Base-by-base conservation (phyloP, 2,888 invertebrate genomes). In the Melinopterus prodromus region DNA sequence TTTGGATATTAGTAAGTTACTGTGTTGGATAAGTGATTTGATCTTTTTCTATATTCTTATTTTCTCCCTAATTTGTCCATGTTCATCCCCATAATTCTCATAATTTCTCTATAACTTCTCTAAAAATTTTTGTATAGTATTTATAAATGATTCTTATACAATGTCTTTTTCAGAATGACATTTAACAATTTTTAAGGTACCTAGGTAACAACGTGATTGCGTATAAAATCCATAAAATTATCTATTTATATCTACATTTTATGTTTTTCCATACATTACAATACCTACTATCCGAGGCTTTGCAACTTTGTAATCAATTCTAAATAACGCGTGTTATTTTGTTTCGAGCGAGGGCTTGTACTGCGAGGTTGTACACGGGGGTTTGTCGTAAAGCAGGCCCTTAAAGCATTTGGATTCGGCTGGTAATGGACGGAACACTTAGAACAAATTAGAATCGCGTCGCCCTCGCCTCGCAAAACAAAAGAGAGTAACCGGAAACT, bases 361-460 rank as follows among this genome's bases (percentile, higher is more conserved):
- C 53, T 53, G 12, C 5, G 53, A 53, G 53, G 3, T 53, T 53
- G 53, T 53, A 53, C 12, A 3, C 9, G 53, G 5, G 53, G 53
- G 53, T 53, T 53, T 53, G 53, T 53, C 53, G 53, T 53, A 53
- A 53, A 53, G 70, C 53, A 53, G 53, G 53, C 53, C 53, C 53
- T 53, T 53, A 53, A 53, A 53, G 53, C 53, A 53, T 53, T 6
- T 53, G 53, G 53, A 53, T 53, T 53, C 53, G 5, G 16, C 36
- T 80, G 70, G 70, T 78, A 77, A 80, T 78, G 71, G 78, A 53
- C 80, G 80, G 79, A 81, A 81, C 83, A 84, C 86, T 86, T 84
- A 83, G 84, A 84, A 85, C 85, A 87, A 87, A 87, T 87, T 87
- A 87, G 86, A 84, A 85, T 85, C 84, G 84, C 83, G 84, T 83